phyloP scores from a whole-genome alignment of 37 sponge, comb jelly and placozoan species.

The Beroe ovata region DNA sequence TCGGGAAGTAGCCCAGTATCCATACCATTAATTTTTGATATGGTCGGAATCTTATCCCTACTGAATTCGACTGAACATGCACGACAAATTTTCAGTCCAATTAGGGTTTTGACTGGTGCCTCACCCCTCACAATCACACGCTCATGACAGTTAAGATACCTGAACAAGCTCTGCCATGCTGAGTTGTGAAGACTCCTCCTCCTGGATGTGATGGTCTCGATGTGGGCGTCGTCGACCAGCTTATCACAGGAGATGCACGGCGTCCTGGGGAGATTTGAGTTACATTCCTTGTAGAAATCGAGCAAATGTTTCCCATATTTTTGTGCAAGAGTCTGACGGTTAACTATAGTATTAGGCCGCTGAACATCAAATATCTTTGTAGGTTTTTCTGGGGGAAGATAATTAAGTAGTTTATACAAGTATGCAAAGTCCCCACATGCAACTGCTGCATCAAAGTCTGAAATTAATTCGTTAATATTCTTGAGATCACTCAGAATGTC shows the following conservation, averaged over 20 bases:
- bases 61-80: neutral
- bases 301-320: conserved; percentile 1
- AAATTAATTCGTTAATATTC: neutral
- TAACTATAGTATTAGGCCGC: neutral
- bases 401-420: neutral
- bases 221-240: neutral
- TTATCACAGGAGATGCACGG: neutral
- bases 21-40: neutral
- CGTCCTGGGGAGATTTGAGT: neutral
- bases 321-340: neutral
- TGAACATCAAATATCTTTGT: neutral
- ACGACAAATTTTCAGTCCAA: neutral
- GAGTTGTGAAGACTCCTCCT: neutral
- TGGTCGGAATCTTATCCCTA: neutral
- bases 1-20: neutral
- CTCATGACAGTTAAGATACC: neutral
- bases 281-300: neutral
- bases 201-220: neutral
- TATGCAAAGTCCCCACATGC: neutral
- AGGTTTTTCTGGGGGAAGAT: neutral
- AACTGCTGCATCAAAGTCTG: neutral
- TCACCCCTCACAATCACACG: neutral
- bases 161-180: neutral
- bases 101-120: neutral
- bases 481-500: neutral